Evolutionary conservation across 2,888 invertebrate species (phyloP), one percentile per base, ranked within the genome.

Genomic region (Dicranocentrus wangi): DNA sequence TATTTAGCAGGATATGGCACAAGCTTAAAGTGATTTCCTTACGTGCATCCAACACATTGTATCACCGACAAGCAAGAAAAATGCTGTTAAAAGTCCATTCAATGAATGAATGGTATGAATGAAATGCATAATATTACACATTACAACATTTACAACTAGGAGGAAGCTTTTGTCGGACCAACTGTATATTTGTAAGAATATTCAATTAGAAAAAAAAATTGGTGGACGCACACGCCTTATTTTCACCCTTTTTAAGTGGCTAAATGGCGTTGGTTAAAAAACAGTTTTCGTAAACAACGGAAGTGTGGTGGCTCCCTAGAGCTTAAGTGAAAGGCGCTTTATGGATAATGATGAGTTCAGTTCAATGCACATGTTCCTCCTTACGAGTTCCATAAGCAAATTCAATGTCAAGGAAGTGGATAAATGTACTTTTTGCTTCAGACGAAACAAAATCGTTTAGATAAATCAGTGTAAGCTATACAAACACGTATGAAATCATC

Each of bases 291-390:
- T 61, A 68, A 76, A 69, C 58, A 76, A 68, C 76, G 76, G 76
- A 76, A 76, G 68, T 76, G n/a, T 39, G 39, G n/a, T n/a, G 76
- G 68, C 66, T 73, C 81, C 58, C 65, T 65, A 8, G 43, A 63
- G 27, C 28, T 28, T 47, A 43, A 19, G 8, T 17, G n/a, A 47
- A 42, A 66, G 32, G 32, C 32, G 47, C n/a, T 47, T 47, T 47
- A 2, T n/a, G 47, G 5, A 32, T 47, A 15, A 47, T 47, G 10
- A 47, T 47, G 47, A 39, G 39, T 13, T 39, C 65, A 65, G 65
- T 42, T 5, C 13, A 39, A 39, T 39, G 13, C 39, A 39, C 39
- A 8, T 39, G 13, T 13, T 39, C 13, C 39, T 39, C 39, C 39
- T 39, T n/a, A n/a, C 39, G 39, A 5, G 39, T 39, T 8, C 13